Percentiles rank a stretch among this genome's conserved stretches.
phyloP scores from a whole-genome alignment of 2,797 vertebrate species.

The Sebastiscus tertius region DNA sequence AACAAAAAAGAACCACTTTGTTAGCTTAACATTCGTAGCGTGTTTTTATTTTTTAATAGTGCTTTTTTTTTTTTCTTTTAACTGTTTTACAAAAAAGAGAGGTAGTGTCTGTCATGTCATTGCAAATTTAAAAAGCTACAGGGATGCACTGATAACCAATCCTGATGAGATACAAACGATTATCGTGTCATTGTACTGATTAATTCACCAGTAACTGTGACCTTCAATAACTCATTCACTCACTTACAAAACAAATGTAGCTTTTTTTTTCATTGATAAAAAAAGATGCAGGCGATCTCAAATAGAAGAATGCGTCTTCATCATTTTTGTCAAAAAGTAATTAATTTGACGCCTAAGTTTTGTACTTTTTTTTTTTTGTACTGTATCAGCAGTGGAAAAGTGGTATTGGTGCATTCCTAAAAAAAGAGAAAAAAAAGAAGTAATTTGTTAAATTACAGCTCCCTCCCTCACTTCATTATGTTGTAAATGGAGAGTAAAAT shows the following conservation, averaged over 20 bases:
- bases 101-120: conserved; percentile 41
- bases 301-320: background rate
- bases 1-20: conserved; percentile 79
- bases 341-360: background rate
- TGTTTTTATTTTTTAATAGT: conserved; percentile 71
- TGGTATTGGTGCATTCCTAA: conserved; percentile 39
- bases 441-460: conserved; percentile 47
- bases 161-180: conserved; percentile 10
- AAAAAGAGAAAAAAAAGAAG: background rate
- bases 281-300: background rate
- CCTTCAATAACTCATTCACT: background rate
- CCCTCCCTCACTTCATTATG: conserved; percentile 5
- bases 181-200: background rate
- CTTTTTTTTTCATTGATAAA: background rate
- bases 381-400: background rate
- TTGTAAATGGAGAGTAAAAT: conserved; percentile 28
- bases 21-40: conserved; percentile 78
- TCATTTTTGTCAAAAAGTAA: background rate
- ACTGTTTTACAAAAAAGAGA: conserved; percentile 60
- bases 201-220: conserved; percentile 4
- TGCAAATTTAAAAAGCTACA: conserved; percentile 37
- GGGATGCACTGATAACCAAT: conserved; percentile 51
- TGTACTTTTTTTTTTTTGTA: conserved; percentile 10
- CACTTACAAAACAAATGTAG: background rate
- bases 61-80: conserved; percentile 51